Evolutionary conservation across 2,888 invertebrate species (phyloP).

Genomic region (Cremastobaeus sp.): DNA sequence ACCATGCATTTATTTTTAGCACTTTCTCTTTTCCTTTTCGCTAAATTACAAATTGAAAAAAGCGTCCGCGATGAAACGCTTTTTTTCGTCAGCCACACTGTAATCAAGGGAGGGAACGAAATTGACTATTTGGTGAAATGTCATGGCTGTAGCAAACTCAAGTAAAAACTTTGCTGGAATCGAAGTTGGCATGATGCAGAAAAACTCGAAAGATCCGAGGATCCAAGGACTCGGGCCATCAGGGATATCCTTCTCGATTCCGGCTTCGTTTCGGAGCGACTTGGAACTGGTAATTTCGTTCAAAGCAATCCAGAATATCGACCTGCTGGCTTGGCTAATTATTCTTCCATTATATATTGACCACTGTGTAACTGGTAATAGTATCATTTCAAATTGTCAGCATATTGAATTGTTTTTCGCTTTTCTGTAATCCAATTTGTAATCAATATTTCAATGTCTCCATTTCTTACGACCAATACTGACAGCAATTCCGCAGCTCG

Average conservation of each 20-base stretch:
- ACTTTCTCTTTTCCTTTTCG: no score
- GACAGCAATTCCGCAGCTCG: no score
- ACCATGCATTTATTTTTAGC: no score
- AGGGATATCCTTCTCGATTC: constrained; percentile 41
- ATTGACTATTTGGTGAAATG: constrained; percentile 16
- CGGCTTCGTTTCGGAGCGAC: constrained; percentile 41
- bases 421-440: no score
- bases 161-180: constrained; percentile 9
- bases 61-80: no score
- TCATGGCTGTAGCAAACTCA: constrained; percentile 1
- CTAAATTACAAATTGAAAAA: no score
- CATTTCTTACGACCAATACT: no score
- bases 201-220: constrained; percentile 31
- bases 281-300: constrained; percentile 41
- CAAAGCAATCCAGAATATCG: constrained; percentile 45
- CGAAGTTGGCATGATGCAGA: constrained; percentile 1
- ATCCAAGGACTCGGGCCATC: constrained; percentile 32
- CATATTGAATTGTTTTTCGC: no score
- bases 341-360: constrained; percentile 43
- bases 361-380: constrained; percentile 7
- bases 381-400: constrained; percentile 8
- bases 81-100: no score
- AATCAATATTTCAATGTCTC: no score
- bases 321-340: constrained; percentile 22
- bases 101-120: no score